Evolutionary conservation across 1,140 invertebrate genomes (phyloP), one percentile per base, ranked within the genome.

Genomic region (Heliothis subflexa): DNA sequence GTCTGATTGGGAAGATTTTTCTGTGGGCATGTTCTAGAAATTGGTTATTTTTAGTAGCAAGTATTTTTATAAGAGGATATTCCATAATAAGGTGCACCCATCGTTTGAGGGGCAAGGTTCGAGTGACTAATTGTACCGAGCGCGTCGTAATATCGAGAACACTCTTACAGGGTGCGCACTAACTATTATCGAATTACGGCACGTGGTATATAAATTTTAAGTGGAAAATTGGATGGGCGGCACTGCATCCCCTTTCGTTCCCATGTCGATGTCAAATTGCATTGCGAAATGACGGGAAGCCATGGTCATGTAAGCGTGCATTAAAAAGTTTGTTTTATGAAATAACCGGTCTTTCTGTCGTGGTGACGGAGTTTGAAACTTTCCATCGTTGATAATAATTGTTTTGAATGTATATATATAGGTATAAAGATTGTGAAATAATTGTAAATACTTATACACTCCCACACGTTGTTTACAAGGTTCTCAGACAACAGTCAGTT

Each of bases 51-150:
- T 25, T 25, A 2, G 21, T 25, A 2, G 21, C 21, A 25, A 1
- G 2, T 25, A 25, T 25, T 9, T 40, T 7, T 40, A 18, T 10
- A 55, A 18, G 10, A 9, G 9, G 21, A 59, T 4, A 13, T 59
- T 25, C 40, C 55, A 74, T n/a, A 59, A n/a, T 49, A 47, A 13
- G 16, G 2, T n/a, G 4, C 13, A 18, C 2, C 59, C 52, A 3
- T 13, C 62, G n/a, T 62, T 66, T 45, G 12, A 12, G 45, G 33
- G 66, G 79, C 89, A 89, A 89, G 87, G 88, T 83, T 78, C 78
- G 18, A 61, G 78, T 85, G 72, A 85, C 83, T 88, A 89, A 90
- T 88, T 85, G 78, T 78, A 75, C 62, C 86, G 78, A 81, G 74
- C 83, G 80, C 83, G 88, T 86, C 82, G 85, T 82, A 33, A 25